Conservation (phyloP, 1,140 invertebrate genomes). For the Drosophila kurseongensis region DNA sequence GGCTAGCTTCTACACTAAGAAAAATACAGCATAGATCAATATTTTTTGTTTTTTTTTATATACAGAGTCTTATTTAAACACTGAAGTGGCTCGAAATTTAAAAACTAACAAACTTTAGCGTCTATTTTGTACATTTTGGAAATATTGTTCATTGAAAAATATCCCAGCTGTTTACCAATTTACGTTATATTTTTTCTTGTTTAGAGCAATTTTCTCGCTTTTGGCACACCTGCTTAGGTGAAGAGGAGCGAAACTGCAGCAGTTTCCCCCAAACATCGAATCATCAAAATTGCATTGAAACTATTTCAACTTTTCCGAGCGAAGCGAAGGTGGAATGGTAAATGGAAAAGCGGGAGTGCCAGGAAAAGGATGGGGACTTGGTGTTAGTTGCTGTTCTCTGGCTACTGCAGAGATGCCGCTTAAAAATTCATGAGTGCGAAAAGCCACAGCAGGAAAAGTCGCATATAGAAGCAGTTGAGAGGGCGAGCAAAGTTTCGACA, state of each 20-base stretch:
- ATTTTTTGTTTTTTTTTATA: too few relatives aligned
- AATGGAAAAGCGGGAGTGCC: background rate
- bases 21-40: background rate
- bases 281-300: slow-evolving; percentile 65
- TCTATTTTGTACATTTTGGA: too few relatives aligned
- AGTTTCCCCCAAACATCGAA: slow-evolving; percentile 45
- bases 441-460: slow-evolving; percentile 57
- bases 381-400: slow-evolving; percentile 55
- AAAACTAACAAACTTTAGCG: too few relatives aligned
- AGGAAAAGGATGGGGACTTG: slow-evolving; percentile 19
- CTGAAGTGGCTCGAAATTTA: too few relatives aligned
- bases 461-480: slow-evolving; percentile 42
- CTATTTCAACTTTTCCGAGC: slow-evolving; percentile 50
- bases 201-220: slow-evolving; percentile 18
- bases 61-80: too few relatives aligned
- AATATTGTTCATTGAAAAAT: background rate
- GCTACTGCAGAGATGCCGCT: slow-evolving; percentile 55
- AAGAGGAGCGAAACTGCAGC: slow-evolving; percentile 8
- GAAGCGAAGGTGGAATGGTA: background rate
- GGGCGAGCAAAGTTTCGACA: slow-evolving; percentile 54
- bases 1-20: background rate
- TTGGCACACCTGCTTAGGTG: slow-evolving; percentile 26
- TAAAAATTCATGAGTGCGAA: slow-evolving; percentile 66
- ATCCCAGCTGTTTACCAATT: background rate
- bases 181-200: slow-evolving; percentile 2